A percentile compares a stretch with the other conserved stretches of the same genome.
Evolutionary conservation across 2,888 invertebrate genomes (phyloP).

Genomic region (Hesperia comma): DNA sequence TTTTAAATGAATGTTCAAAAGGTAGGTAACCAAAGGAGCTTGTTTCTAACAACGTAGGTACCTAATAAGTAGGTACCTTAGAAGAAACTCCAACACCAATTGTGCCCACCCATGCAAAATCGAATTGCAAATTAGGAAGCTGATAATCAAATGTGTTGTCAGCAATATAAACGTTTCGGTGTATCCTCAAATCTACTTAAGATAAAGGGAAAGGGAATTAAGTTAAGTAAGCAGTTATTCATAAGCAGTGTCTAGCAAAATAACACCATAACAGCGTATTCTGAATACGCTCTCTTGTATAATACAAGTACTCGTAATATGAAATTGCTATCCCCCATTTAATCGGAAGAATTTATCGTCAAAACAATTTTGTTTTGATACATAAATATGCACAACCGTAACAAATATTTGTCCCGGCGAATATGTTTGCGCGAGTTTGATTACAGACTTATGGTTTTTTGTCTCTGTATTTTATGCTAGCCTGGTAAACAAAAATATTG

Average conservation of each 20-base stretch:
- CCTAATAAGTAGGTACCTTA: too few species aligned
- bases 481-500: slow-evolving; percentile 10
- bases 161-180: background rate
- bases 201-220: slow-evolving; percentile 1
- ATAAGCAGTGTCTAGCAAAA: slow-evolving; percentile 4
- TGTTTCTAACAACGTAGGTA: too few species aligned
- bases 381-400: slow-evolving; percentile 9
- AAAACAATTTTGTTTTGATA: slow-evolving; percentile 26
- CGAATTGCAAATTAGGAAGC: background rate
- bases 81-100: too few species aligned
- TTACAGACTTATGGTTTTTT: slow-evolving; percentile 19
- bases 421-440: slow-evolving; percentile 16
- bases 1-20: too few species aligned
- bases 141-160: background rate
- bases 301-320: background rate
- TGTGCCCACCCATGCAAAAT: too few species aligned
- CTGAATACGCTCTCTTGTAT: slow-evolving; percentile 15
- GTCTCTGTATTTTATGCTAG: slow-evolving; percentile 7
- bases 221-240: slow-evolving; percentile 12
- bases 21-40: too few species aligned
- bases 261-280: background rate
- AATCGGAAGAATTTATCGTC: slow-evolving; percentile 16
- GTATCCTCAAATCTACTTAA: background rate
- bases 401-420: slow-evolving; percentile 13
- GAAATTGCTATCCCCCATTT: slow-evolving; percentile 1